These are phyloP conservation scores for Ormyrus thymus DNA, from an alignment of 2,888 invertebrate genomes.

Conservation along the genomic window DNA sequence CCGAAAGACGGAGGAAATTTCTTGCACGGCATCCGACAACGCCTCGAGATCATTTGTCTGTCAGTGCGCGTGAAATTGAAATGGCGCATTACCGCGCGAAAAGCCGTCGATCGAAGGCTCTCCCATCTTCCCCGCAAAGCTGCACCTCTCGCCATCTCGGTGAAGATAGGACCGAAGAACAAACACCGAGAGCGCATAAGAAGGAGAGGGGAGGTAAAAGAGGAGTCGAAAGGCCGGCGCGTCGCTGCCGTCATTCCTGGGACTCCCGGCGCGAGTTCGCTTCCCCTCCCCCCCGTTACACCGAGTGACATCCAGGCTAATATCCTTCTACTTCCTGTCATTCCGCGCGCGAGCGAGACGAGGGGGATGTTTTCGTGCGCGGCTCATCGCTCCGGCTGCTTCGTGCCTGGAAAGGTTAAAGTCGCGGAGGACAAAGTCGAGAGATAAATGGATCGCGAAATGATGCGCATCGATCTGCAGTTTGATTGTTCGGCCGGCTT, in stretches of 20 bases:
- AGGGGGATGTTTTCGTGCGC: conserved; percentile 45
- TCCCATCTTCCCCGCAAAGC: no score
- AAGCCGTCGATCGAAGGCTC: conserved; percentile 37
- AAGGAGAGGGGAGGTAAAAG: conserved; percentile 14
- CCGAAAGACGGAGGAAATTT: no score
- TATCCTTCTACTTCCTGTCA: conserved; percentile 70
- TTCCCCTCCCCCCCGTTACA: conserved; percentile 60
- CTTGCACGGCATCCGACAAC: neutral
- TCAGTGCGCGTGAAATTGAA: conserved; percentile 38
- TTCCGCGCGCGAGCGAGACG: conserved; percentile 54
- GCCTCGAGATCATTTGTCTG: conserved; percentile 31
- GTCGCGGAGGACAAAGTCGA: neutral
- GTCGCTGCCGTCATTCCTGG: conserved; percentile 30
- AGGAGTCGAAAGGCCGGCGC: conserved; percentile 35
- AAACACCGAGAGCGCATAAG: no score
- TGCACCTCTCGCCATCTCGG: no score
- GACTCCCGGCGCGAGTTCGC: conserved; percentile 19
- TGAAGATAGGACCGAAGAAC: no score
- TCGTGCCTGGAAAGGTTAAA: conserved; percentile 39
- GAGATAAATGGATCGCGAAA: conserved; percentile 49
- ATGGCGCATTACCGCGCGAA: conserved; percentile 40
- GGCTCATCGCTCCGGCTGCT: conserved; percentile 4
- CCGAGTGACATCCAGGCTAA: conserved; percentile 68
- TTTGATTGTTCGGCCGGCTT: conserved; percentile 22
- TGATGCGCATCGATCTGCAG: conserved; percentile 30